Base-by-base conservation (phyloP, 1,140 invertebrate genomes). In the Anoplolepis gracilipes region DNA sequence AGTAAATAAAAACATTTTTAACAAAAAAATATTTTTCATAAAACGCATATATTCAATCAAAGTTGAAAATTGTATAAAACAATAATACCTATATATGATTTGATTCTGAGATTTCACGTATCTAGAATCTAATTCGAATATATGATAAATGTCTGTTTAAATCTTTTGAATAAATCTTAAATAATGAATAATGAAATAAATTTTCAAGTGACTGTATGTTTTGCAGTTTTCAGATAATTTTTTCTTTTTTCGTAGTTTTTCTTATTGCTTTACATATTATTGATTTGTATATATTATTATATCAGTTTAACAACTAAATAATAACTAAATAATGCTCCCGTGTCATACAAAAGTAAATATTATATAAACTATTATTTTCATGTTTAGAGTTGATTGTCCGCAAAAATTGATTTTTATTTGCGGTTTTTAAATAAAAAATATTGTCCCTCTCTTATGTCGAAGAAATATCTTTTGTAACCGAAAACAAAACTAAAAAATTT, bases 51-150 rank as follows among this genome's bases (percentile, higher is more conserved):
- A 22, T 25, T 25, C 25, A 69, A 46, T 39, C 49, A 46, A 22
- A 10, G 33, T 64, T 49, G 30, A 36, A 49, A 49, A 49, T 49
- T 73, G 1, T 13, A 19, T 69, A 70, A 55, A 73, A 59, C 59
- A 25, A 25, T 67, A 33, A n/a, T n/a, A n/a, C n/a, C n/a, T n/a
- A 57, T 73, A 36, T 57, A 19, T 59, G 36, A 75, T 59, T 75
- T 39, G 22, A 75, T 75, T 16, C 3, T 11, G 13, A 33, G 6
- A 36, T 67, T 13, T 42, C 11, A 46, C 30, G 10, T 30, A 49
- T 8, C 46, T 33, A 10, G 0, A 39, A 39, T 75, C 2, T 22
- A 61, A 62, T 62, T 49, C 13, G 1, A 8, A 76, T 76, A 59
- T 39, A 46, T 59, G 28, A 72, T 36, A 33, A 4, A 36, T 13